Conservation (phyloP, 2,797 vertebrate genomes). For the Danio tinwini region DNA sequence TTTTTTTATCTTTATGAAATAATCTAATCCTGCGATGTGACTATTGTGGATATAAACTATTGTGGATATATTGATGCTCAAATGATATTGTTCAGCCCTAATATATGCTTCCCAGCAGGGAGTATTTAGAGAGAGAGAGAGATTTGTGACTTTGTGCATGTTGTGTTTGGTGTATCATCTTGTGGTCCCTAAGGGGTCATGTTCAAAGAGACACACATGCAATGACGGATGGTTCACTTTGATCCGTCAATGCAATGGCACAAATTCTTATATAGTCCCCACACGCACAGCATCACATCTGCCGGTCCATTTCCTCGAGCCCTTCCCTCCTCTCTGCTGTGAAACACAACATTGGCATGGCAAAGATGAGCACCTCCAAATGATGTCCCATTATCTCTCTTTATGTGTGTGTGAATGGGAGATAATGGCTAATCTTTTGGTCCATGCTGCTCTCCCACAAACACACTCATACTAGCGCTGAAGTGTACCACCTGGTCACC, state of each 20-base stretch:
- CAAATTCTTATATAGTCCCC: conserved; percentile 1
- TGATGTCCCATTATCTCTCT: conserved; percentile 34
- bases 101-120: background rate
- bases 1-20: no score
- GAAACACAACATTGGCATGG: background rate
- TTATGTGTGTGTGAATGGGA: conserved; percentile 43
- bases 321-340: background rate
- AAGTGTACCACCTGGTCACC: conserved; percentile 32
- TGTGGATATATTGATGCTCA: no score
- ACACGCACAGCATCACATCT: conserved; percentile 1
- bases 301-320: background rate
- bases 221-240: conserved; percentile 16
- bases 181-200: conserved; percentile 5
- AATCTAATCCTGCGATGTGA: no score
- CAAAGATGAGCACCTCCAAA: background rate
- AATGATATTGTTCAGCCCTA: no score
- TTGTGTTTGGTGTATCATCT: background rate
- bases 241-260: conserved; percentile 16
- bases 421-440: conserved; percentile 21
- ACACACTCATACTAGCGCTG: background rate
- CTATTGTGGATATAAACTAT: no score
- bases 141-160: background rate
- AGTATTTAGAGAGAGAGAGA: background rate
- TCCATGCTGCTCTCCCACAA: background rate
- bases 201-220: conserved; percentile 24